These are phyloP conservation scores for Aromia moschata DNA, from an alignment of 2,888 invertebrate genomes.

Conservation along the genomic window DNA sequence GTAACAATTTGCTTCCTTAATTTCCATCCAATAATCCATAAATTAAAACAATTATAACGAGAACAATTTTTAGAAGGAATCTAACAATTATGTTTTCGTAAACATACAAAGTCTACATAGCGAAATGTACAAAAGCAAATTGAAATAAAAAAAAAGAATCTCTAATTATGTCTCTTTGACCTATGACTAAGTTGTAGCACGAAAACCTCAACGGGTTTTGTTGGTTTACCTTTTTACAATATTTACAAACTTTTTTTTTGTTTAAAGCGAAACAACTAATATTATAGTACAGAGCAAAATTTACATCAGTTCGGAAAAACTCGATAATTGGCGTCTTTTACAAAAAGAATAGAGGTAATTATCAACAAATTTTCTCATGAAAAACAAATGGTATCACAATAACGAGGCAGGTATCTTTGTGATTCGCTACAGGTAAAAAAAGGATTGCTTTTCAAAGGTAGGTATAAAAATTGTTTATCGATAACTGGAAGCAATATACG, in stretches of 20 bases:
- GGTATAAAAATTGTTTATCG: too few species aligned
- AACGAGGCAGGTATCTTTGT: conserved; percentile 23
- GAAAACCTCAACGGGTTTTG: conserved; percentile 34
- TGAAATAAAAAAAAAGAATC: conserved; percentile 31
- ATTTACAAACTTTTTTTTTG: conserved; percentile 37
- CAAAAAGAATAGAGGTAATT: conserved; percentile 34
- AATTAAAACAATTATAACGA: conserved; percentile 60
- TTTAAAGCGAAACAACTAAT: conserved; percentile 28
- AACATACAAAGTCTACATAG: conserved; percentile 43
- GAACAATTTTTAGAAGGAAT: conserved; percentile 57
- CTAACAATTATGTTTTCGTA: conserved; percentile 45
- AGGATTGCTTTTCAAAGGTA: too few species aligned
- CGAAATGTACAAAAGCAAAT: conserved; percentile 46
- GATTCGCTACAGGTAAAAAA: conserved; percentile 4
- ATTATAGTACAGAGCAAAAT: conserved; percentile 39
- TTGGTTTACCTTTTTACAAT: conserved; percentile 30
- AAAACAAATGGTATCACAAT: conserved; percentile 26
- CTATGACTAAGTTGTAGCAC: conserved; percentile 37
- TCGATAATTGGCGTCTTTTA: conserved; percentile 40
- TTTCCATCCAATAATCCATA: conserved; percentile 48
- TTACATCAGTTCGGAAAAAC: conserved; percentile 40
- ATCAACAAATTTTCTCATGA: conserved; percentile 18
- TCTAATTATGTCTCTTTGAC: conserved; percentile 26
- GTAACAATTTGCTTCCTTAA: conserved; percentile 49
- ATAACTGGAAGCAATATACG: too few species aligned